Base-by-base conservation (phyloP, 2,888 invertebrate species). In the Chymomyza fuscimana region DNA sequence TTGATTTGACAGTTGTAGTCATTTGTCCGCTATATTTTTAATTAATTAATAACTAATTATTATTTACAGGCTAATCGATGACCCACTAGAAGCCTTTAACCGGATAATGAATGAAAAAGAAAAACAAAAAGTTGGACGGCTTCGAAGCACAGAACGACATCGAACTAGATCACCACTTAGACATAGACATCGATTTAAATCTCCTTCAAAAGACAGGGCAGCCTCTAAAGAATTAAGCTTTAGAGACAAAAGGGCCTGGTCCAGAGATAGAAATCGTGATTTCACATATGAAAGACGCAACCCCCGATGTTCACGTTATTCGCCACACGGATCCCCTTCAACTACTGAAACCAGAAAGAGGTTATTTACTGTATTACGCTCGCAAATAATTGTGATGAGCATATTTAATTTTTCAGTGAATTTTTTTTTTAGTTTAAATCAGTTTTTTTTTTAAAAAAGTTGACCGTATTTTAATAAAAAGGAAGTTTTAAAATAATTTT, bases 1-100 rank as follows among this genome's bases (percentile, higher is more conserved):
- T 22, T 22, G 1, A 1, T 22, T 22, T 22, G 22, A 22, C 3
- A 22, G 1, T 22, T 22, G 3, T 22, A 22, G 22, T 22, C 22
- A 22, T 25, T 25, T 25, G 3, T 25, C 25, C 4, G 1, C 25
- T 25, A 4, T 25, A 25, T 25, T 25, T 62, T 46, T 15, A 54
- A 32, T 50, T 61, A 29, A 29, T 29, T 15, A 25, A 29, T 59
- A 66, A 19, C 10, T 56, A 1, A 6, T 32, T 5, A 56, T 16
- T 74, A 22, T 9, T 59, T 76, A 7, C 77, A 90, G 96, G 80
- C 94, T 94, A 71, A 96, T 95, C 79, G 96, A 96, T 88, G 97
- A 97, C 92, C 96, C 97, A 4, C 92, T 97, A 82, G 96, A 96
- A 91, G 96, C 96, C 65, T 97, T 97, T 91, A 96, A 97, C 91